Percentiles rank a stretch among this genome's conserved stretches.
phyloP scores from a whole-genome alignment of 2,888 invertebrate species.

The Doris montereyensis region DNA sequence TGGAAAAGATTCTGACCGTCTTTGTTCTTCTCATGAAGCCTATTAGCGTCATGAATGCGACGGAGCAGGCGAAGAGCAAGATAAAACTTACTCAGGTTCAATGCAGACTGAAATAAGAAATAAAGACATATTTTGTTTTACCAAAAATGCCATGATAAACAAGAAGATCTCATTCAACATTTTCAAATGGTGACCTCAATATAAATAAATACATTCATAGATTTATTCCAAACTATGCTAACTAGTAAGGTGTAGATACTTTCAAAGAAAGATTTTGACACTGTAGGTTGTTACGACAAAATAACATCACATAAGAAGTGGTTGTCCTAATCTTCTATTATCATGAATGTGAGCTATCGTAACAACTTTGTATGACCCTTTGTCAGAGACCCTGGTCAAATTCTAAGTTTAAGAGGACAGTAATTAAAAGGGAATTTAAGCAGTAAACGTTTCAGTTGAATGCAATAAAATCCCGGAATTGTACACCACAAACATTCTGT shows the following conservation, averaged over 20 bases:
- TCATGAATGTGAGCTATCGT: too few species aligned
- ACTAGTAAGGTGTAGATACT: too few species aligned
- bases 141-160: neutral
- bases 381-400: too few species aligned
- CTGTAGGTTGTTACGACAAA: neutral
- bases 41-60: slow-evolving; percentile 58
- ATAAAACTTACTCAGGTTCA: slow-evolving; percentile 72
- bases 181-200: neutral
- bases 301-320: neutral
- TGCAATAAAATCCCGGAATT: too few species aligned
- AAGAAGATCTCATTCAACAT: neutral
- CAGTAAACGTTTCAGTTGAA: too few species aligned
- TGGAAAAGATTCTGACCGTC: slow-evolving; percentile 72
- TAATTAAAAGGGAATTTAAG: too few species aligned
- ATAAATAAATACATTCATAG: too few species aligned
- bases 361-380: too few species aligned
- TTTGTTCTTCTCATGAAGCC: slow-evolving; percentile 58
- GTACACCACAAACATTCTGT: too few species aligned
- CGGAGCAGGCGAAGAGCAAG: slow-evolving; percentile 73
- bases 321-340: too few species aligned
- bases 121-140: neutral
- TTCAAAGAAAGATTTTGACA: neutral
- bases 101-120: slow-evolving; percentile 68
- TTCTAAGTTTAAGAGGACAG: too few species aligned
- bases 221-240: too few species aligned